Evolutionary conservation across 2,113 vertebrate species (phyloP), one percentile per base, ranked within the genome.

Genomic region (Argyrosomus japonicus): DNA sequence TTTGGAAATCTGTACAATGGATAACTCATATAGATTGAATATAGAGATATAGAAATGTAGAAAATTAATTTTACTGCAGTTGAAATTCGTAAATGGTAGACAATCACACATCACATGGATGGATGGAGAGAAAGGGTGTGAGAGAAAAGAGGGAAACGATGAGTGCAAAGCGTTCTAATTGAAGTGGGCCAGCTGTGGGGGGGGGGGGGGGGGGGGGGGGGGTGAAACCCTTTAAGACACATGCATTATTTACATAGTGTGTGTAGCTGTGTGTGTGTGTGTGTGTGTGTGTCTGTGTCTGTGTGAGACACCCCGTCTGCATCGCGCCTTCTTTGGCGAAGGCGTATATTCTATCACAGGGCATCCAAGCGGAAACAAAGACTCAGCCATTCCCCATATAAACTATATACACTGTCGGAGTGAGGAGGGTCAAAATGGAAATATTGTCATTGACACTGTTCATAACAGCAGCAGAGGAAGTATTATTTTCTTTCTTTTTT

Each of bases 211-310:
- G 86, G 75, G 84, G 83, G 88, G 32, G 32, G 32, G 75, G 86
- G 85, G 88, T 84, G 88, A 93, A 93, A 94, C 89, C 90, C 93
- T 95, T 94, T 94, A 94, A 95, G 93, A 93, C 82, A 88, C 87
- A 92, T 95, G 88, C 91, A 95, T 95, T 95, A 95, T 95, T 95
- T 95, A 96, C 91, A 89, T 81, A 73, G 81, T 82, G 83, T 65
- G 69, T 88, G 83, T 79, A 48, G 54, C 47, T 74, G 81, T 56
- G 68, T 53, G 48, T 36, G 32, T 15, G 14, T 61, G 68, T 68
- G 73, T 50, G 74, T 58, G 29, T 71, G 82, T 68, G 69, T 48
- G 69, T n/a, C n/a, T 60, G 70, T 50, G 74, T 54, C 43, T 71
- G 84, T 68, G 73, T 48, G 73, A 62, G 78, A 90, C 75, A 83